Evolutionary conservation across 2,797 vertebrate species (phyloP), one percentile per base, ranked within the genome.

Genomic region (Poeciliopsis paucimaculata): DNA sequence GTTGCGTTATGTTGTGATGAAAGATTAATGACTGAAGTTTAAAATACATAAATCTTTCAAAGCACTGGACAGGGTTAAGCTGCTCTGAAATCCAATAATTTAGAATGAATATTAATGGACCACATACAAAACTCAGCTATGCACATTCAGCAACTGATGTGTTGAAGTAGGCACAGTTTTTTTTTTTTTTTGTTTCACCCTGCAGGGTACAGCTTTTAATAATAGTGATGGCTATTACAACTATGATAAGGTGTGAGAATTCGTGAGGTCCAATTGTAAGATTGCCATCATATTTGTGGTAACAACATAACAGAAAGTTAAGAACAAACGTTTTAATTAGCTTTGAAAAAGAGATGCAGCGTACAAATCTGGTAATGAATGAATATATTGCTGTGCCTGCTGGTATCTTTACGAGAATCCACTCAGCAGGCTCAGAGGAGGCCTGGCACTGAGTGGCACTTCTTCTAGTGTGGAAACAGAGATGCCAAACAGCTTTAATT

Each of bases 21-120:
- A 93, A 92, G 86, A 95, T 94, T 90, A 83, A 93, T 91, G 86
- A 78, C 86, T 88, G 72, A 77, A 89, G 77, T 94, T 94, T 90
- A 93, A 90, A 70, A 83, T 62, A 10, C 82, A 93, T 95, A 72
- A 90, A 94, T 94, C 85, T 94, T 95, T 93, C 80, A 94, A 82
- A 79, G 73, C 77, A 74, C 80, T 75, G 75, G 79, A 78, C 84
- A 20, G 81, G 83, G 88, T 91, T 94, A 92, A 94, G 92, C 84
- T 83, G 79, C 85, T 88, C 75, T 72, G 81, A 90, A 91, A 85
- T 81, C 70, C 62, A 15, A 28, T 11, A 66, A 76, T 77, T 89
- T 2, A 77, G 82, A 64, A 89, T 90, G 83, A 90, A 93, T 91
- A 83, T 87, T 70, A 90, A 85, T 90, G 83, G 81, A 72, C 43